phyloP scores from a whole-genome alignment of 1,140 invertebrate species.

The Octopus bimaculoides region DNA sequence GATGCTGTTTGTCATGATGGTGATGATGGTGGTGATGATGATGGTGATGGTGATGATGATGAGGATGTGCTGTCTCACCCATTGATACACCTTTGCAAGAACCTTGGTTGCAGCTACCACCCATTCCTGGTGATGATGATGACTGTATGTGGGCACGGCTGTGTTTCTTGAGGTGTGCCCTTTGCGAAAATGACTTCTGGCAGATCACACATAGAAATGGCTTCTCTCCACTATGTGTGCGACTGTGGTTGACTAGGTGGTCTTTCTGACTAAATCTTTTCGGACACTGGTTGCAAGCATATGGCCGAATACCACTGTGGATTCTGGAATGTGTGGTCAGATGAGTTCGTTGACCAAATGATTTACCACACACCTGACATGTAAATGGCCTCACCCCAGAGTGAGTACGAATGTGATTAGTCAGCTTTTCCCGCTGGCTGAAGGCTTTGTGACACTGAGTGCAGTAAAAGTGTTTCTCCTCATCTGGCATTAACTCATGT shows the following conservation, averaged over 20 bases:
- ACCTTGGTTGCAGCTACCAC: neutral
- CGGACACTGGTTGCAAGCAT: conserved; percentile 76
- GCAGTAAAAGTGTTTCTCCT: conserved; percentile 49
- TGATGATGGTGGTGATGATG: neutral
- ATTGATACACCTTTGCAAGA: neutral
- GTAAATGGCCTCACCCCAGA: conserved; percentile 29
- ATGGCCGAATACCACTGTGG: conserved; percentile 59
- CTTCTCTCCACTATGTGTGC: conserved; percentile 78
- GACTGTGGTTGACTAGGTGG: conserved; percentile 86
- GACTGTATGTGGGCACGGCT: conserved; percentile 64
- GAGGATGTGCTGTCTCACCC: neutral
- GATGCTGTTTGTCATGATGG: neutral
- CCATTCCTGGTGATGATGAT: neutral
- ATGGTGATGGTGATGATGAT: neutral
- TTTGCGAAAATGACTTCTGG: conserved; percentile 83
- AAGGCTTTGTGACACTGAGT: conserved; percentile 18
- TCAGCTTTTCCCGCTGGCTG: conserved; percentile 46
- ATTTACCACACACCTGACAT: conserved; percentile 66
- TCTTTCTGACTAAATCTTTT: conserved; percentile 81
- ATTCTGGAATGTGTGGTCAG: conserved; percentile 72
- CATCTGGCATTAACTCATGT: conserved; percentile 58
- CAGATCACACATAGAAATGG: conserved; percentile 84
- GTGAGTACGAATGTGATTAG: conserved; percentile 25
- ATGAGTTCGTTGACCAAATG: conserved; percentile 56
- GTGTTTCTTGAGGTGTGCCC: conserved; percentile 84